Evolutionary conservation across 2,797 vertebrate species (phyloP), one percentile per base, ranked within the genome.

Genomic region (Apodemus agrarius): DNA sequence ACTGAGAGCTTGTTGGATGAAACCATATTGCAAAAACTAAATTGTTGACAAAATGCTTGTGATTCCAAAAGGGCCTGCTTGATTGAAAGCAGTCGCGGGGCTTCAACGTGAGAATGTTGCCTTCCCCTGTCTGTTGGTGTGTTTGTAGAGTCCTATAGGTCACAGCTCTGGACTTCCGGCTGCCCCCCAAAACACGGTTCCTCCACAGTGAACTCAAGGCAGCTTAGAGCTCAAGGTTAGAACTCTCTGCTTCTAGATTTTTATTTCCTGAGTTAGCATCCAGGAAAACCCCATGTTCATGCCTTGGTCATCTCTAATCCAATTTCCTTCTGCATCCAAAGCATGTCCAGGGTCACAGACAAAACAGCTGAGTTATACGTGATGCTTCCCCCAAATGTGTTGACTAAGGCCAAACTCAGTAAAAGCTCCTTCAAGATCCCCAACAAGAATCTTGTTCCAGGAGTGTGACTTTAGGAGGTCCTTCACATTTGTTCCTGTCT

Each of bases 71-170:
- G 78, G 61, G 43, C 80, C 86, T 94, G 92, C 78, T 79, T 95
- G 94, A 95, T 95, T 96, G 96, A 96, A 97, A 98, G 97, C 97
- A 96, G 91, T 93, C 90, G 54, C 24, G 43, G 21, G 72, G 61
- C 93, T 95, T 93, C 63, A 67, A 1, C 9, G 22, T 46, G 89
- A 95, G 31, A 67, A 82, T 26, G 54, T 78, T 16, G 52, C 54
- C 54, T 59, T 69, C 52, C 72, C 61, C 79, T 89, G 80, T 69
- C 75, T 87, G 75, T 59, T 90, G 72, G 52, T 86, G 83, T 86
- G 59, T 91, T 75, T 82, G 74, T 43, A 80, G 90, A 84, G 95
- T 86, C 49, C 79, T 93, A 1, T 14, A 52, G 54, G 85, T n/a
- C 61, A 21, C 52, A 65, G 40, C 37, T 80, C 81, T 93, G 89